Base-by-base conservation (phyloP, 2,113 vertebrate species). In the Bufo gargarizans region DNA sequence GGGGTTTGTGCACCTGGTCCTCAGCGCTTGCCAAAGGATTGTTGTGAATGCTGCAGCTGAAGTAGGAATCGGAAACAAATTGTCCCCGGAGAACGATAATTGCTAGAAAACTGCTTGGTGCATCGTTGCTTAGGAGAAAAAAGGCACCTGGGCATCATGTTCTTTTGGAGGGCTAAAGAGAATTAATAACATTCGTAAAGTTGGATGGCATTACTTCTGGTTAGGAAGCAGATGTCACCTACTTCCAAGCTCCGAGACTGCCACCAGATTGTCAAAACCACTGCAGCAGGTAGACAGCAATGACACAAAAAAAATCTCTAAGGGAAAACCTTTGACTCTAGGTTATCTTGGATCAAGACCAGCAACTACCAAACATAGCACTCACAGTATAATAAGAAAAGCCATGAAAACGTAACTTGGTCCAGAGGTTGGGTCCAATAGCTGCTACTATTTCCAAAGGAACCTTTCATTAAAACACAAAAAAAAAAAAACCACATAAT, bases 1-100 rank as follows among this genome's bases (percentile, higher is more conserved):
- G 80, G 82, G 80, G 69, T 65, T 88, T 84, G 82, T 84, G 87
- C 87, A 89, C 87, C 87, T 89, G 87, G 87, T 77, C 87, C 74
- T 84, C 65, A 43, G 72, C 55, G 87, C 82, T 84, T 84, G 87
- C 87, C 87, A 84, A 77, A 83, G 87, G 82, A 89, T 84, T 84
- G 72, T 82, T 84, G 87, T 88, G 81, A 84, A 89, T 84, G 87
- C 87, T 67, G 72, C 72, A 89, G 72, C 82, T 67, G 86, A 88
- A 88, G 43, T 47, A 74, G 72, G 84, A 84, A 77, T 84, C 82
- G 72, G 81, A 84, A 33, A 89, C 81, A 84, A 84, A 77, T 65
- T 78, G 61, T 89, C 82, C 69, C 87, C 59, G 0, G 87, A 84
- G 87, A 84, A 77, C 72, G 10, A 19, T 84, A 89, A 89, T 89